A percentile compares a stretch with the other conserved stretches of the same genome.
phyloP scores from a whole-genome alignment of 2,113 vertebrate genomes.

The Oxyruncus cristatus region DNA sequence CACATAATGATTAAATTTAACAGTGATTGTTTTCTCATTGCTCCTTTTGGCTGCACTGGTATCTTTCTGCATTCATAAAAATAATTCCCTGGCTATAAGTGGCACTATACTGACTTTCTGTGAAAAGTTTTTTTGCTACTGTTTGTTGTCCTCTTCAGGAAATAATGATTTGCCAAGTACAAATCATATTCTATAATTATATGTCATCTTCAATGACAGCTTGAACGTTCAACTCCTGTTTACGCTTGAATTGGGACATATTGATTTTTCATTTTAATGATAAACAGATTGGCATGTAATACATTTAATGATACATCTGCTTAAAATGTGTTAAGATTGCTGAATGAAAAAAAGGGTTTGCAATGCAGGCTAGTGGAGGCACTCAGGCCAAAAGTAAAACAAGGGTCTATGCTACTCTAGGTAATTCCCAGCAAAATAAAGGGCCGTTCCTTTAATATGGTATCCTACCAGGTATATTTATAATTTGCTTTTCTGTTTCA shows the following conservation, averaged over 20 bases:
- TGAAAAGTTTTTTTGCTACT: slow-evolving; percentile 48
- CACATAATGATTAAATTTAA: slow-evolving; percentile 66
- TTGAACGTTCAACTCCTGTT: slow-evolving; percentile 55
- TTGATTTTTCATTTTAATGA: slow-evolving; percentile 66
- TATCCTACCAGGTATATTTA: slow-evolving; percentile 32
- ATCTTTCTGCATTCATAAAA: slow-evolving; percentile 67
- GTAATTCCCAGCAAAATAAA: background rate
- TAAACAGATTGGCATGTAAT: slow-evolving; percentile 60
- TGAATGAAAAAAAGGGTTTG: slow-evolving; percentile 43
- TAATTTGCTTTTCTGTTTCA: slow-evolving; percentile 47
- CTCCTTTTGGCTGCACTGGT: slow-evolving; percentile 52
- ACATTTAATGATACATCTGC: slow-evolving; percentile 24
- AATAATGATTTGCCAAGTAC: slow-evolving; percentile 60
- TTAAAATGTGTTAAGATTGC: slow-evolving; percentile 68
- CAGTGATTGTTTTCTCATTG: slow-evolving; percentile 48
- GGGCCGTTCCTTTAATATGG: slow-evolving; percentile 17
- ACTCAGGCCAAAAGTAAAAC: slow-evolving; percentile 16
- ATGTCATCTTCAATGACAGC: slow-evolving; percentile 35
- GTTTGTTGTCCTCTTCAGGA: slow-evolving; percentile 47
- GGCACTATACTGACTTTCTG: background rate
- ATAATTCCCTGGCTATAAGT: slow-evolving; percentile 39
- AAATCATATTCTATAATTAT: slow-evolving; percentile 58
- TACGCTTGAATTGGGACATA: slow-evolving; percentile 50
- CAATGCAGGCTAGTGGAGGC: slow-evolving; percentile 35
- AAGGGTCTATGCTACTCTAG: background rate